Percentiles rank a stretch among this genome's conserved stretches.
Conservation (phyloP, 2,113 vertebrate genomes). For the Clarias macrocephalus region DNA sequence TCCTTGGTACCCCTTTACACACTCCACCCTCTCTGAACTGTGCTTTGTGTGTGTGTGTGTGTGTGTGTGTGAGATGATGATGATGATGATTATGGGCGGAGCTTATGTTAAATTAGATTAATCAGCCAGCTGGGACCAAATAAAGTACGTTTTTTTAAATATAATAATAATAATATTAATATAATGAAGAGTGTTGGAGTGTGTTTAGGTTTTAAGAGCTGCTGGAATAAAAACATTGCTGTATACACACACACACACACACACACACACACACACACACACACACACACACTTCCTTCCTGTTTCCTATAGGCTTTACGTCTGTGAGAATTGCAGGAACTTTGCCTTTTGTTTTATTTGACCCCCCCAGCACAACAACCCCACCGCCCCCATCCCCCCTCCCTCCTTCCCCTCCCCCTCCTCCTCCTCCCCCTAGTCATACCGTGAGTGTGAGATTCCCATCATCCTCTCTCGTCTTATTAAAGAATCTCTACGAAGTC, state of each 20-base stretch:
- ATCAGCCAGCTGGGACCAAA: not conserved
- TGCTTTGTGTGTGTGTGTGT: not conserved
- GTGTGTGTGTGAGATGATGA: not conserved
- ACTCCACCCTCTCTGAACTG: not conserved
- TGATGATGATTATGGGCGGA: not conserved
- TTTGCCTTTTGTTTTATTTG: constrained; percentile 40
- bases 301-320: constrained; percentile 44
- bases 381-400: not conserved
- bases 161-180: not conserved
- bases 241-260: constrained; percentile 13
- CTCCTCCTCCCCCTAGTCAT: not conserved
- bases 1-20: not conserved
- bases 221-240: constrained; percentile 4
- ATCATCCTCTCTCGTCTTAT: not conserved
- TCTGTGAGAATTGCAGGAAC: constrained; percentile 51
- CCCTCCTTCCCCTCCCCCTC: not conserved
- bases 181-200: not conserved
- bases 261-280: constrained; percentile 16
- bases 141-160: not conserved
- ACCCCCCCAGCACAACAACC: not conserved
- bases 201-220: not conserved
- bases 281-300: constrained; percentile 41
- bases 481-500: not conserved
- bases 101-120: not conserved
- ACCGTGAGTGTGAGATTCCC: not conserved